Percentiles rank a stretch among this genome's conserved stretches.
phyloP scores from a whole-genome alignment of 2,888 invertebrate genomes.

The Meteorus colon region DNA sequence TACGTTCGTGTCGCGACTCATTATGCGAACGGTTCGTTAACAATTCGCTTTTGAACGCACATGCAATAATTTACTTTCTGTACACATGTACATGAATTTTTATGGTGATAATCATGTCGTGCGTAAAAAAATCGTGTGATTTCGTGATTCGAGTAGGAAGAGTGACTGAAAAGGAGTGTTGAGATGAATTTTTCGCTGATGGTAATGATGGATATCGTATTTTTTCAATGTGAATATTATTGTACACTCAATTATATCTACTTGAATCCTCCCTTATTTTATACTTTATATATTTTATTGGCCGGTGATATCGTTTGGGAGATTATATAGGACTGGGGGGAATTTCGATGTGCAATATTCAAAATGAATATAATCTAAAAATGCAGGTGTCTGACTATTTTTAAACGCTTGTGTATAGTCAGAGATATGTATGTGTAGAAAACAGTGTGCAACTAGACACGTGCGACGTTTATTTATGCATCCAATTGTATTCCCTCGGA shows the following conservation, averaged over 20 bases:
- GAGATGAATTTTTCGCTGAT: not conserved
- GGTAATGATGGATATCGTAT: not conserved
- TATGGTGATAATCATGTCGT: not conserved
- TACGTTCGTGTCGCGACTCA: conserved; percentile 67
- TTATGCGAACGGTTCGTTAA: conserved; percentile 65
- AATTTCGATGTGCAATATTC: too few relatives aligned
- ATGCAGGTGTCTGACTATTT: too few relatives aligned
- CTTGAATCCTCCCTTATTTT: too few relatives aligned
- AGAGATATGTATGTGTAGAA: not conserved
- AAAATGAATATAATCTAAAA: too few relatives aligned
- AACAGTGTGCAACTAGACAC: not conserved
- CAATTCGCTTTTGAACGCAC: conserved; percentile 46
- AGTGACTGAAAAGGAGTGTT: not conserved
- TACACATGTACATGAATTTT: conserved; percentile 5
- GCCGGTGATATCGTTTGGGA: too few relatives aligned
- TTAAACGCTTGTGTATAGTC: too few relatives aligned
- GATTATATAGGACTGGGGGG: too few relatives aligned
- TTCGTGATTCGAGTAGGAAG: not conserved
- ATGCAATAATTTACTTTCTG: conserved; percentile 22
- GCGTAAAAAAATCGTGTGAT: not conserved
- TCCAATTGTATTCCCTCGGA: conserved; percentile 32
- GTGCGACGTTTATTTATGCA: conserved; percentile 33
- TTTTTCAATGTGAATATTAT: not conserved
- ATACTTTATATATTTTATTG: too few relatives aligned
- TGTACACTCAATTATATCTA: too few relatives aligned